Evolutionary conservation across 2,113 vertebrate species (phyloP).

Genomic region (Hemicordylus capensis): DNA sequence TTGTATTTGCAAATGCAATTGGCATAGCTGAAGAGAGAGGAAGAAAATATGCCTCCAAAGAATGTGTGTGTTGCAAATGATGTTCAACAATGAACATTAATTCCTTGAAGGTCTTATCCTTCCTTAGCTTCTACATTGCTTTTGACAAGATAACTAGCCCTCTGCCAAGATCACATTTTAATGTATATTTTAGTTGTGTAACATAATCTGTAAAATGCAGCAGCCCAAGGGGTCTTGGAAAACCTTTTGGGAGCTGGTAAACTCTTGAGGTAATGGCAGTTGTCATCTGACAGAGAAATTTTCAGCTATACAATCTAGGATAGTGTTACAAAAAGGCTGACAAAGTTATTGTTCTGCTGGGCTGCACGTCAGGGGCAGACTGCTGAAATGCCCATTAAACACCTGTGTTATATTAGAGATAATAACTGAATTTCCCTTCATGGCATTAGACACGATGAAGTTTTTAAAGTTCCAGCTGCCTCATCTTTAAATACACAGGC

Average conservation of each 20-base stretch:
- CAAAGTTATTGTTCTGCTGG: conserved; percentile 34
- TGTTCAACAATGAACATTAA: neutral
- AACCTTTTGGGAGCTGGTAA: conserved; percentile 9
- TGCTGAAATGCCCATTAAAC: neutral
- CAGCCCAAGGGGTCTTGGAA: neutral
- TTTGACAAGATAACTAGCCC: conserved; percentile 29
- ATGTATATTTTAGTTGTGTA: neutral
- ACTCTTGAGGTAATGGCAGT: conserved; percentile 16
- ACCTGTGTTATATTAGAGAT: neutral
- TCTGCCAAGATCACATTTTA: conserved; percentile 1
- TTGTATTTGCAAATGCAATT: conserved; percentile 20
- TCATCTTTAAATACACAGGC: neutral
- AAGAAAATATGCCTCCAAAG: neutral
- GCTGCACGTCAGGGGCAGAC: rapidly evolving
- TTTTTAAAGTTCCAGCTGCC: conserved; percentile 8
- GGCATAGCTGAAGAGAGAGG: neutral
- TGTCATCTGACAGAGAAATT: conserved; percentile 18
- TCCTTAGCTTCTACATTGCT: neutral
- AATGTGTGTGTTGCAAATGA: rapidly evolving
- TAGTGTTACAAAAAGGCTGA: neutral
- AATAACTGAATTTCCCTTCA: neutral
- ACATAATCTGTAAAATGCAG: neutral
- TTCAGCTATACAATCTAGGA: conserved; percentile 21
- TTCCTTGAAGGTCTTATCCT: neutral
- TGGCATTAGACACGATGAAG: neutral